Conservation (phyloP, 2,888 invertebrate genomes). For the Cephus pulcher region DNA sequence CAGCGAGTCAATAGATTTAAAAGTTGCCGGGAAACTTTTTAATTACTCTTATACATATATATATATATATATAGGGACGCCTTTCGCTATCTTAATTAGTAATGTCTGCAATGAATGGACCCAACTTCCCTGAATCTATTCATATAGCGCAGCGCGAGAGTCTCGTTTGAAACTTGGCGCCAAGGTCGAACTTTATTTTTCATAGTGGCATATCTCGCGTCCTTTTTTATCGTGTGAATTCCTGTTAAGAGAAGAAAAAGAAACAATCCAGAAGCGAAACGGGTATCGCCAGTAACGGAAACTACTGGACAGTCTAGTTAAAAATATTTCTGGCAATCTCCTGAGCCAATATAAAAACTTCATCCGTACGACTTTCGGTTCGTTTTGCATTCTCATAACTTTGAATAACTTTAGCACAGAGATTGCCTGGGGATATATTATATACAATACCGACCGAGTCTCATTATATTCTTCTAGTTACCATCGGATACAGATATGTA, state of each 20-base stretch:
- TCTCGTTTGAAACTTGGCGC: neutral
- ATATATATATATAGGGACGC: conserved; percentile 7
- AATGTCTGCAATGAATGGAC: neutral
- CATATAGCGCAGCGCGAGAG: neutral
- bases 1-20: neutral
- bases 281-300: neutral
- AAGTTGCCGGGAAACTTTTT: conserved; percentile 24
- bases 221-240: neutral
- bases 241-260: neutral
- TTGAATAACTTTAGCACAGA: neutral
- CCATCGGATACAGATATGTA: neutral
- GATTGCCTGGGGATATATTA: neutral
- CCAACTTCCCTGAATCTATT: neutral
- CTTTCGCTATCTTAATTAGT: conserved; percentile 22
- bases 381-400: neutral
- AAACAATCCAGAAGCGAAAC: no score
- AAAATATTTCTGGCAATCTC: neutral
- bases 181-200: neutral
- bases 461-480: neutral
- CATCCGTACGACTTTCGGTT: neutral
- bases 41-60: conserved; percentile 16
- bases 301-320: neutral
- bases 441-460: neutral
- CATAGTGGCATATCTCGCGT: neutral
- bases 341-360: neutral